Percentiles rank a stretch among this genome's conserved stretches.
phyloP scores from a whole-genome alignment of 2,113 vertebrate species.

The Calidris pygmaea region DNA sequence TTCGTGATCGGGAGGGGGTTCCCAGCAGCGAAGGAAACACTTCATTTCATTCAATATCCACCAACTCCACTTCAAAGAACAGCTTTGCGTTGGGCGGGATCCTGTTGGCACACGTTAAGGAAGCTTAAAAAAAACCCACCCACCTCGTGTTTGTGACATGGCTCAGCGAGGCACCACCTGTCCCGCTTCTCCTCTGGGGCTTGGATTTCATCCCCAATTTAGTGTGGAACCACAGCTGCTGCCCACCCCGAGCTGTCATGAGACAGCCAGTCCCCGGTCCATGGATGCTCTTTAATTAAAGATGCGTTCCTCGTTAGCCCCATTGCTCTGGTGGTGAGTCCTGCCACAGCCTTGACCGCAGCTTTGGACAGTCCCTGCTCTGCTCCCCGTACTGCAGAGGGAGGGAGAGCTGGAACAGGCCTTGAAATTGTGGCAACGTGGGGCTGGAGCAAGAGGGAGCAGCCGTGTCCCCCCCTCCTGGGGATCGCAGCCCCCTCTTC shows the following conservation, averaged over 20 bases:
- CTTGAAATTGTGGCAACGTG: accelerated
- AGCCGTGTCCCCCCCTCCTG: not conserved
- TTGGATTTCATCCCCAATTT: accelerated
- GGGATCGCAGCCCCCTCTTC: accelerated
- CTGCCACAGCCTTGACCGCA: accelerated
- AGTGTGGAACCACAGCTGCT: accelerated
- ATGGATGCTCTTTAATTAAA: no score
- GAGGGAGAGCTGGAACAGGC: no score
- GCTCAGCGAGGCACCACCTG: not conserved
- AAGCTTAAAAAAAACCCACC: not conserved
- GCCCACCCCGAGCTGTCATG: accelerated
- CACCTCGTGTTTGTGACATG: accelerated
- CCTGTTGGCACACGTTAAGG: slow-evolving; percentile 84
- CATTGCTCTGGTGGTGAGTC: no score
- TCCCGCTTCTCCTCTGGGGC: accelerated
- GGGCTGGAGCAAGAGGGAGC: not conserved
- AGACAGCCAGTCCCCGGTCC: accelerated
- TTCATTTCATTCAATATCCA: slow-evolving; percentile 84
- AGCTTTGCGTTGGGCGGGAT: slow-evolving; percentile 96
- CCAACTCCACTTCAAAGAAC: slow-evolving; percentile 93
- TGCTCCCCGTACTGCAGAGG: accelerated
- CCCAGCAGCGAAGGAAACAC: not conserved
- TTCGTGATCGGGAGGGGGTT: not conserved
- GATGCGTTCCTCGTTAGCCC: not conserved
- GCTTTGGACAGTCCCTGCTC: accelerated